Conservation (phyloP, 2,888 invertebrate species). For the Resseliella maxima region DNA sequence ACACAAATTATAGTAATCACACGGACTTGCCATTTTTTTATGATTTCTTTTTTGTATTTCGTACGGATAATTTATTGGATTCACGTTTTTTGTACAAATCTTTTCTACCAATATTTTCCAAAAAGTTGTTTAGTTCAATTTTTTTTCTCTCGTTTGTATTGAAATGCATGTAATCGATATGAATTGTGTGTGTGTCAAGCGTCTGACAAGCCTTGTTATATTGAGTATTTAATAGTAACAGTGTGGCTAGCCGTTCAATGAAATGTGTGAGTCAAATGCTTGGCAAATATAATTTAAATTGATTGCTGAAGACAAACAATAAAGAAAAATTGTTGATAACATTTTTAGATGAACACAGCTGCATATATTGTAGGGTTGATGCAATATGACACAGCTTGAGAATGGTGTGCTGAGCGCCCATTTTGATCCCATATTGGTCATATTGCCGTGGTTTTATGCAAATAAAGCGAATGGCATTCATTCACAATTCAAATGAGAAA, state of each 20-base stretch:
- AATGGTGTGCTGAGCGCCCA: neutral
- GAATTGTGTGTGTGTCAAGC: neutral
- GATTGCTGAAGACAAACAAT: neutral
- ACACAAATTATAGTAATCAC: neutral
- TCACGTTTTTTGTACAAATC: slow-evolving; percentile 48
- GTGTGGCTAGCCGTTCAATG: neutral
- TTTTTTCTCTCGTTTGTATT: slow-evolving; percentile 1
- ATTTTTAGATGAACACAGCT: slow-evolving; percentile 6
- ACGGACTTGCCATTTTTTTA: slow-evolving; percentile 50
- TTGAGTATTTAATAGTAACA: no score
- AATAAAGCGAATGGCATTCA: slow-evolving; percentile 21
- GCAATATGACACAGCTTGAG: neutral
- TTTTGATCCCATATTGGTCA: neutral
- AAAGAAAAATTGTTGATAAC: slow-evolving; percentile 5
- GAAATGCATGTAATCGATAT: neutral
- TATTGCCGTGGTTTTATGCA: neutral
- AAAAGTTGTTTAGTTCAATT: no score
- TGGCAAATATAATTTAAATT: neutral
- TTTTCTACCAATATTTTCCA: slow-evolving; percentile 42
- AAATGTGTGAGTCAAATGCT: neutral
- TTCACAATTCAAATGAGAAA: slow-evolving; percentile 26
- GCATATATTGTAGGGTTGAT: slow-evolving; percentile 2
- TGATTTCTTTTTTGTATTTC: slow-evolving; percentile 43
- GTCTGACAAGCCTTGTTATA: no score
- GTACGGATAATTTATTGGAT: slow-evolving; percentile 34